Conservation (phyloP, 2,113 vertebrate species). For the Manacus vitellinus region DNA sequence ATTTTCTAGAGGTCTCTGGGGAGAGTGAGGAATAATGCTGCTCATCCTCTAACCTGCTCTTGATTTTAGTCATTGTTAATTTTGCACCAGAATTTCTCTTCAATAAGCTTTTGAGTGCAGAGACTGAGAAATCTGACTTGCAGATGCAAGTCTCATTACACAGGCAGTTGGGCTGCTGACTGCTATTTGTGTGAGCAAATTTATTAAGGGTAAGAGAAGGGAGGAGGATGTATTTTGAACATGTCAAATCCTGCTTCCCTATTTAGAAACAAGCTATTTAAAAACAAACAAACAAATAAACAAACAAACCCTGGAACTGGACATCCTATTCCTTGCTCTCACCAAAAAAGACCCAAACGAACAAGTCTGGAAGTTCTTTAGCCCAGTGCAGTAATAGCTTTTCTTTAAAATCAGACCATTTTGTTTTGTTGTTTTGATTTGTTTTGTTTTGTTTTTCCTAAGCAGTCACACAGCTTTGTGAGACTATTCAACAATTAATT, state of each 20-base stretch:
- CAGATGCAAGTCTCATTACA: slow-evolving; percentile 29
- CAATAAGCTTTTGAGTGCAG: neutral
- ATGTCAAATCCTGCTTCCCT: neutral
- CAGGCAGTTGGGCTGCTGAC: slow-evolving; percentile 17
- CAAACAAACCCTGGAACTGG: neutral
- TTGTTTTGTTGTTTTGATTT: neutral
- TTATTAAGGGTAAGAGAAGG: slow-evolving; percentile 32
- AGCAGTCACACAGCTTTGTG: neutral
- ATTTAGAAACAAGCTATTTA: slow-evolving; percentile 32
- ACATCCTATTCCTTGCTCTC: neutral
- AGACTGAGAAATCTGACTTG: slow-evolving; percentile 18
- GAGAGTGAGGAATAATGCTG: neutral
- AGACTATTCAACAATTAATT: slow-evolving; percentile 50
- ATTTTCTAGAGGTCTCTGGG: neutral
- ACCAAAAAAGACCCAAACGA: neutral
- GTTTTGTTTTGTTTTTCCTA: neutral
- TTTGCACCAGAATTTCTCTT: neutral
- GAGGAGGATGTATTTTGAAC: slow-evolving; percentile 18
- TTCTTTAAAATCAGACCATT: neutral
- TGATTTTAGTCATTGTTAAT: neutral
- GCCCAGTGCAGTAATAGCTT: neutral
- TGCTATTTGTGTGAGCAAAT: slow-evolving; percentile 36
- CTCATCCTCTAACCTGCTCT: neutral
- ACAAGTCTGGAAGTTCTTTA: neutral
- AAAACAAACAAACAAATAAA: neutral